Evolutionary conservation across 2,888 invertebrate species (phyloP), one percentile per base, ranked within the genome.

Genomic region (Ochropleura plecta): DNA sequence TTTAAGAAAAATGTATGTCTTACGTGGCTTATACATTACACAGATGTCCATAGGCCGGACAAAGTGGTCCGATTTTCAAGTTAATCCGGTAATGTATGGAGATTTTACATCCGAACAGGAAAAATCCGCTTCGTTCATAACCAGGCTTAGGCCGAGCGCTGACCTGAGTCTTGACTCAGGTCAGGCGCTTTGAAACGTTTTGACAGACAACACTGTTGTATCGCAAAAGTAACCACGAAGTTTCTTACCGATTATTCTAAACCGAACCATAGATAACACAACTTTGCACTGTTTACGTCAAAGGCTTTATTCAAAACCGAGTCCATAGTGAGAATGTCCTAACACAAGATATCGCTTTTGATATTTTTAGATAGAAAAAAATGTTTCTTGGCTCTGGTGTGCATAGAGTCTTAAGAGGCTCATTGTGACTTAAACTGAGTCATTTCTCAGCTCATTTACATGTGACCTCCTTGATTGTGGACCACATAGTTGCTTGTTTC

Each of bases 391-490:
- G 16, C 12, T 42, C 46, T 42, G 5, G 20, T 62, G 40, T 76
- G 76, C 2, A 14, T 46, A 46, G 14, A 60, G 40, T 14, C 51
- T 51, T 73, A 63, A 59, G 12, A 51, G 42, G 49, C 9, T 70
- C 59, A 80, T 84, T 82, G 80, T 84, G 16, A 68, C 55, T 14
- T 53, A 66, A 79, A 62, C 48, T 53, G 60, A 76, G 57, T 62
- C n/a, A 76, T 51, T 82, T 82, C 82, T 81, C 82, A 82, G 70
- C 72, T 76, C 51, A 82, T 82, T 82, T 84, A 57, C 63, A 84
- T 84, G n/a, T 62, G 77, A 84, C 81, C 82, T 62, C 40, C 46
- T 64, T 62, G 63, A 64, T 76, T 64, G 57, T 65, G 42, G 18
- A 60, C 70, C 20, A 82, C 70, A 70, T 73, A 76, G 67, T 76